Base-by-base conservation (phyloP, 2,797 vertebrate species). In the Arrhamphus sclerolepis region DNA sequence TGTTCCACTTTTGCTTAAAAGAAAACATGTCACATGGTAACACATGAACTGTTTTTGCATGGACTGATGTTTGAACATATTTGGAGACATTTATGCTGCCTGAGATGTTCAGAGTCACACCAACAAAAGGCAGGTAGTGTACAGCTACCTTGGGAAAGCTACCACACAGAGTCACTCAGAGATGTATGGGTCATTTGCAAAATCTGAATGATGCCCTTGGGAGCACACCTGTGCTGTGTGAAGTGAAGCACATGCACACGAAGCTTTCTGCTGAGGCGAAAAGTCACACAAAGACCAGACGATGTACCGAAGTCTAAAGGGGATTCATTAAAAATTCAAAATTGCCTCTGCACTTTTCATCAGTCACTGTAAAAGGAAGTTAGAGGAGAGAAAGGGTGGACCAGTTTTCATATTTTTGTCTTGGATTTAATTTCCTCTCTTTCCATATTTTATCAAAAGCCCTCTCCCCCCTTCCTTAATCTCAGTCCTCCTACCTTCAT, bases 341-440 rank as follows among this genome's bases (percentile, higher is more conserved):
- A 70, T 51, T 55, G 56, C 72, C 20, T 80, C 53, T 46, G 60
- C 54, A 59, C 63, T 70, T 81, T 81, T 88, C 84, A 91, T 90
- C 89, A 82, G 75, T 88, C 72, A 75, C 70, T 34, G 46, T 60
- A 66, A 81, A 77, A 71, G 42, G 46, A 75, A 71, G 75, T 50
- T 59, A 59, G 56, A 56, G 9, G 42, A 58, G 41, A 18, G n/a
- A 17, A n/a, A 16, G 41, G 46, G 14, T 31, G 34, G 31, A 41
- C 48, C 53, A 76, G 58, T 85, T 91, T 85, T 85, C 71, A 81
- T 89, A 91, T 92, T 44, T 92, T 89, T 77, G 66, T 83, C 85
- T 73, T 28, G 72, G 62, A 86, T 87, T 91, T 89, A 89, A 93
- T 92, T 91, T 93, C 86, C 90, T 90, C 77, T 75, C 72, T 72